Evolutionary conservation across 2,888 invertebrate species (phyloP), one percentile per base, ranked within the genome.

Genomic region (Eurytoma californica): DNA sequence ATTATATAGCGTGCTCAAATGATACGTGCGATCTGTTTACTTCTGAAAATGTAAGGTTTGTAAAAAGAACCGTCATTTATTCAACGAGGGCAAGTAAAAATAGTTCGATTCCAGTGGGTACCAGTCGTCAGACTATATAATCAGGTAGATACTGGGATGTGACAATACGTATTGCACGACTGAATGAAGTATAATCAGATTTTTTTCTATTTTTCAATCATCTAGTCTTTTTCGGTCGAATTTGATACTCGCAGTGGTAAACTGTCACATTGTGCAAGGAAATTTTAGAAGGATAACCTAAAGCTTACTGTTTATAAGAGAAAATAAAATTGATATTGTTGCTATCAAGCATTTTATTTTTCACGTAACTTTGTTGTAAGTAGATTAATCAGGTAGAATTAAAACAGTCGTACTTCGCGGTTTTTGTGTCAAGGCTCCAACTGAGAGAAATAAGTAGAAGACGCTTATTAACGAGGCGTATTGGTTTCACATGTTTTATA

Each of bases 391-490:
- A 57, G 18, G 68, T 57, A 39, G 20, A 20, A 69, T 47, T 47
- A 57, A 69, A 58, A n/a, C 14, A 69, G 57, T 55, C 57, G 20
- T 39, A 69, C 57, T 57, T 69, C 69, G 57, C 12, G 20, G 39
- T 58, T 57, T 57, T 47, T 30, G 20, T 58, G 69, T 58, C 69
- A 69, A 69, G 69, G 69, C 13, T 30, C 58, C 7, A 3, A 16
- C 39, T 20, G 28, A 57, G 69, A 16, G 57, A 47, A 18, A 58
- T 47, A 47, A 47, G 30, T 18, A 12, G 47, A 57, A 47, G 49
- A 70, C 49, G 60, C 49, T 58, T 70, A 47, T 60, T 70, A 60
- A 70, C 60, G 47, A 70, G 69, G 14, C 49, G 51, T 51, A 28
- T 67, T 24, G 24, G 18, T 1, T 47, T 47, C 20, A 47, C 18